Base-by-base conservation (phyloP, 2,888 invertebrate species). In the Eristalinus sepulchralis region DNA sequence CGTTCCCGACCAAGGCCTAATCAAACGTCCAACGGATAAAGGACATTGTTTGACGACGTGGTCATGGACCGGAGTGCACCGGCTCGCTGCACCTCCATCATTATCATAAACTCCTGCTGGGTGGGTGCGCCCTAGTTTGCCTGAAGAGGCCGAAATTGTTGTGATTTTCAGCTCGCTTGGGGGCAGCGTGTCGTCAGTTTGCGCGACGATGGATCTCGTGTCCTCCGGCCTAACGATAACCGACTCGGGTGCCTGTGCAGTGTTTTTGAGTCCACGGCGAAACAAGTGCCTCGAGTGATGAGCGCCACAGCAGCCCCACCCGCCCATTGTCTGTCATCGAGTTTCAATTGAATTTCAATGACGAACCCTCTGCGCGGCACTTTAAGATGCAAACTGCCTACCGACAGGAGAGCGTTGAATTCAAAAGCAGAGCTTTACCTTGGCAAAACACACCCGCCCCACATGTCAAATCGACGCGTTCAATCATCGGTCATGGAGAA, bases 41-140 rank as follows among this genome's bases (percentile, higher is more conserved):
- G 73, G 79, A 83, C 78, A 83, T 68, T 83, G 67, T 79, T 83
- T 83, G 68, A 33, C 22, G 59, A 79, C 83, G 78, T 75, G 73
- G 31, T 39, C 53, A 57, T 34, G 22, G 36, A 53, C 47, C 17
- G 17, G 47, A 8, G 47, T 17, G 47, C 47, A 17, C 9, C 17
- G 17, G 17, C 47, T 17, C 47, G 47, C 8, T 47, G 47, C 47
- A 17, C 47, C 47, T 47, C 8, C 47, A 8, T 47, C 17, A 47
- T 47, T 47, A 47, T 47, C 47, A 47, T 47, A 47, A 47, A 47
- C 17, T 47, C 47, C 47, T 17, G 17, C n/a, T 47, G 17, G 47
- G 17, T 8, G 47, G 47, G 6, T 47, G 47, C 17, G n/a, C 17
- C 17, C 6, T 17, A n/a, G 47, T 47, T n/a, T 3, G 47, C 8